phyloP scores from a whole-genome alignment of 1,140 invertebrate species.

The Dinoponera quadriceps region DNA sequence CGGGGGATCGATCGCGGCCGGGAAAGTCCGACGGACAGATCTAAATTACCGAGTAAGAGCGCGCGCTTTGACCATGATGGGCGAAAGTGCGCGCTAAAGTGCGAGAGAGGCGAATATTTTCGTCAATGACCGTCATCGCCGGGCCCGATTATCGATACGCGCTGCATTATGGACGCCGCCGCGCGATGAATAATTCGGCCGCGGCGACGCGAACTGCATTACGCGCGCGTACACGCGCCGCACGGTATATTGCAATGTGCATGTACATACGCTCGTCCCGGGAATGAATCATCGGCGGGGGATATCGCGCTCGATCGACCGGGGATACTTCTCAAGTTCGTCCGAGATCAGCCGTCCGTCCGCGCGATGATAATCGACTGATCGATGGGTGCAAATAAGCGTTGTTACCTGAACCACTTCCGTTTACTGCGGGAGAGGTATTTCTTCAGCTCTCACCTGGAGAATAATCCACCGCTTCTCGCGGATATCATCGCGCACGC shows the following conservation, averaged over 20 bases:
- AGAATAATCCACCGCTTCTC: too few relatives aligned
- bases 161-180: slow-evolving; percentile 1
- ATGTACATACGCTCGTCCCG: background rate
- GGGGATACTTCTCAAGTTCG: too few relatives aligned
- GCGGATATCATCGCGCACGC: too few relatives aligned
- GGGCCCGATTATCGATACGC: background rate
- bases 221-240: slow-evolving; percentile 1
- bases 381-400: slow-evolving; percentile 3
- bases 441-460: too few relatives aligned
- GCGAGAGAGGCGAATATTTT: slow-evolving; percentile 15
- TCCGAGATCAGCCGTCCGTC: background rate
- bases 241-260: background rate
- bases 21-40: slow-evolving; percentile 17
- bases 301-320: background rate
- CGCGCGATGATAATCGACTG: slow-evolving; percentile 5
- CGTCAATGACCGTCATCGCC: slow-evolving; percentile 49
- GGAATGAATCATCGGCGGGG: slow-evolving; percentile 5
- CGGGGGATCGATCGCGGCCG: slow-evolving; percentile 17
- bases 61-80: background rate
- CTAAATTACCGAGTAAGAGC: slow-evolving; percentile 43
- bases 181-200: slow-evolving; percentile 14
- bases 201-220: slow-evolving; percentile 13
- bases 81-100: slow-evolving; percentile 27
- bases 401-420: background rate
- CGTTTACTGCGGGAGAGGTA: too few relatives aligned